Conservation (phyloP, 2,888 invertebrate genomes). For the Monochamus alternatus region DNA sequence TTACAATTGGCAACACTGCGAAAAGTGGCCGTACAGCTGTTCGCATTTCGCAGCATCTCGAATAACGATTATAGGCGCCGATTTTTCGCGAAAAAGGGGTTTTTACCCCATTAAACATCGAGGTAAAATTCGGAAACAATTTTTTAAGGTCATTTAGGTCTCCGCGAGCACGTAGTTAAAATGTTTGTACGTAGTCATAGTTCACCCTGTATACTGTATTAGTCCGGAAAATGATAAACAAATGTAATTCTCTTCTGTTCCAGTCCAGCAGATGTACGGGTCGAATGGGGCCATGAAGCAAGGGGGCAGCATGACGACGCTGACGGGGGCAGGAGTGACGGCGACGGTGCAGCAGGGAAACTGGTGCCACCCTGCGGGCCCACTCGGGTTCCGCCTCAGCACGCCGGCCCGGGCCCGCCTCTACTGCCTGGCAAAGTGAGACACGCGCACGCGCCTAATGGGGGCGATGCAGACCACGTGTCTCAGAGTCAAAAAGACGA, state of each 20-base stretch:
- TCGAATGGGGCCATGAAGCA: constrained; percentile 80
- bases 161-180: too few species aligned
- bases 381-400: constrained; percentile 72
- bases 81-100: too few species aligned
- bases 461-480: constrained; percentile 70
- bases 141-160: too few species aligned
- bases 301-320: constrained; percentile 76
- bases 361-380: constrained; percentile 96
- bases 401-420: constrained; percentile 81
- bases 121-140: too few species aligned
- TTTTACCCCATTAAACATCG: too few species aligned
- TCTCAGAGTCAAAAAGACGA: constrained; percentile 87
- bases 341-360: constrained; percentile 84
- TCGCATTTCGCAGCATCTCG: too few species aligned
- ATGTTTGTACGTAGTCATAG: too few species aligned
- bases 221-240: not conserved
- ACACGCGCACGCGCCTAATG: constrained; percentile 67
- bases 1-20: too few species aligned
- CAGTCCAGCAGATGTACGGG: constrained; percentile 85
- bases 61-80: too few species aligned
- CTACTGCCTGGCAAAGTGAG: constrained; percentile 83
- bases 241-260: constrained; percentile 59
- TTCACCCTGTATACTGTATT: not conserved
- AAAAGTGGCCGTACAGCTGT: too few species aligned
- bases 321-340: constrained; percentile 69